phyloP scores from a whole-genome alignment of 2,888 invertebrate species.

The Conus canariensis region DNA sequence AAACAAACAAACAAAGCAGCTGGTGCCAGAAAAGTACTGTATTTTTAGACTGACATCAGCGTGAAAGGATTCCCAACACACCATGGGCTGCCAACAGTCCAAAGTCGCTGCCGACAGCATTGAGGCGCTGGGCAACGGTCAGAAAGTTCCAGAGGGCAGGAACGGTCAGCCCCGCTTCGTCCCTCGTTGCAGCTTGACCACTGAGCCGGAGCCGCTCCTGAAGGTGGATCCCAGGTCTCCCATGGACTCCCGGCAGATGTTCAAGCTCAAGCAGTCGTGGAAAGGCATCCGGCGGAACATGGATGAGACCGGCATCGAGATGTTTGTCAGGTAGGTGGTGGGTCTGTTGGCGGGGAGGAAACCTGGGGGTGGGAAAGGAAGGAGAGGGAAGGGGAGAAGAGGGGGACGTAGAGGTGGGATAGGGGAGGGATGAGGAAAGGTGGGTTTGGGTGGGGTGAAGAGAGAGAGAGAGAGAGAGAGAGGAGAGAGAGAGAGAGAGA shows the following conservation, averaged over 20 bases:
- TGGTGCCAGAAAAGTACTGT: no score
- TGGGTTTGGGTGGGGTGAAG: no score
- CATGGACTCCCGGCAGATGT: conserved; percentile 43
- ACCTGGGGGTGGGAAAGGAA: background rate
- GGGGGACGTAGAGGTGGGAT: no score
- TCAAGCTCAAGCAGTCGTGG: conserved; percentile 52
- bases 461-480: conserved; percentile 24
- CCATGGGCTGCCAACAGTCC: conserved; percentile 34
- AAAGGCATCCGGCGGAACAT: conserved; percentile 49
- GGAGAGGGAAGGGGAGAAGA: no score
- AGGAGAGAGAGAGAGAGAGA: no score
- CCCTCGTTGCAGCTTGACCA: background rate
- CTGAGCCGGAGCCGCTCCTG: background rate
- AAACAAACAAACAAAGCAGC: no score
- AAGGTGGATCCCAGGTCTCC: conserved; percentile 26
- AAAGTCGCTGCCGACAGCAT: background rate
- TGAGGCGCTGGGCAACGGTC: background rate
- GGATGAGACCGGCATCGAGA: conserved; percentile 49
- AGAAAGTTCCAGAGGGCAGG: background rate
- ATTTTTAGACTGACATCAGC: no score
- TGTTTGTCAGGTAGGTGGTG: conserved; percentile 47
- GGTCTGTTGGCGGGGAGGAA: background rate
- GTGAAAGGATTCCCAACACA: background rate
- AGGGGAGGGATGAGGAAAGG: no score
- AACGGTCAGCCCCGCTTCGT: background rate